Conservation (phyloP, 2,113 vertebrate genomes). For the Lampris megalopsis region DNA sequence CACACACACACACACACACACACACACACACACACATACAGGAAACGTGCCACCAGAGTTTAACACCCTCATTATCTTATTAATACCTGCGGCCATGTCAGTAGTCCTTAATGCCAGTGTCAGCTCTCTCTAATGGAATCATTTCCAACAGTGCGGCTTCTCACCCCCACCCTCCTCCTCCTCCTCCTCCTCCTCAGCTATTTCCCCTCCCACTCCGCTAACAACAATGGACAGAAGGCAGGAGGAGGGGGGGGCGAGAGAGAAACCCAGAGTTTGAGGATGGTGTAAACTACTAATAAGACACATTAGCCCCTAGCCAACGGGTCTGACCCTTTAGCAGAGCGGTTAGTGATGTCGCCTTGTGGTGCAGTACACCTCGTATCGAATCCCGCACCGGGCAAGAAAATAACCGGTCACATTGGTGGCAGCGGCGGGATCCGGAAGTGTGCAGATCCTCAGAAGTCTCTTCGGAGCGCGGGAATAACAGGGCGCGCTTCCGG, state of each 20-base stretch:
- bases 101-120: conserved; percentile 66
- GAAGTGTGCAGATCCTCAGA: too few relatives aligned
- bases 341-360: too few relatives aligned
- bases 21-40: background rate
- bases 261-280: conserved; percentile 3
- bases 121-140: conserved; percentile 69
- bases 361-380: too few relatives aligned
- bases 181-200: conserved; percentile 51
- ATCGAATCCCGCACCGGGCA: too few relatives aligned
- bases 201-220: conserved; percentile 29
- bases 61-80: conserved; percentile 71
- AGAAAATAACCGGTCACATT: too few relatives aligned
- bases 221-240: conserved; percentile 44
- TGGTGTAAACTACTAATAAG: background rate
- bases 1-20: conserved; percentile 19
- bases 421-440: too few relatives aligned
- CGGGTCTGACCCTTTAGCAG: too few relatives aligned
- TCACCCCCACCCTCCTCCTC: conserved; percentile 41
- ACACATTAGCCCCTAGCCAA: too few relatives aligned
- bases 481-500: too few relatives aligned
- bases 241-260: conserved; percentile 11
- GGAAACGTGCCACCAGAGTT: conserved; percentile 52
- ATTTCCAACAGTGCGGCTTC: conserved; percentile 41
- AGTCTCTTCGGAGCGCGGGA: too few relatives aligned
- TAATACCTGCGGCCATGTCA: conserved; percentile 75